Evolutionary conservation across 2,888 invertebrate genomes (phyloP).

Genomic region (Zonitis immaculata): DNA sequence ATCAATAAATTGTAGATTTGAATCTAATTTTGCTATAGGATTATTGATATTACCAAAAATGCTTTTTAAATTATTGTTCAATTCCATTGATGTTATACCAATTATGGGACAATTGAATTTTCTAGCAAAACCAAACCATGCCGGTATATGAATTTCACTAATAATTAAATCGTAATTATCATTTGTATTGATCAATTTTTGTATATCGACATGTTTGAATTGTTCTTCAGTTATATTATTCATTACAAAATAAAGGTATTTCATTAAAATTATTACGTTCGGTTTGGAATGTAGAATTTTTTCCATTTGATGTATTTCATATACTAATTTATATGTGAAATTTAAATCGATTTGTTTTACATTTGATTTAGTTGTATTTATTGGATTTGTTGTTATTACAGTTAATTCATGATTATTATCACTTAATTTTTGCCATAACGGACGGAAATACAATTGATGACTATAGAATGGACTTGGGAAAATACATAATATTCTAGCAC

Average conservation of each 20-base stretch:
- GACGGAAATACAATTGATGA: background rate
- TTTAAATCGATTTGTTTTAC: background rate
- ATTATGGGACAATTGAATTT: slow-evolving; percentile 33
- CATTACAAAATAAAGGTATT: slow-evolving; percentile 6
- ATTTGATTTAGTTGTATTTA: background rate
- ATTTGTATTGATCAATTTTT: slow-evolving; percentile 25
- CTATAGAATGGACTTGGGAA: too few relatives aligned
- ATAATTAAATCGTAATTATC: slow-evolving; percentile 32
- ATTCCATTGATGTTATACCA: slow-evolving; percentile 29
- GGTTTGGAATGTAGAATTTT: slow-evolving; percentile 7
- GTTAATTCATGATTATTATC: background rate
- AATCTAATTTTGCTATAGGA: slow-evolving; percentile 32
- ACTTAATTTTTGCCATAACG: too few relatives aligned
- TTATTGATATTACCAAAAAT: slow-evolving; percentile 31
- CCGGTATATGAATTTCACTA: slow-evolving; percentile 26
- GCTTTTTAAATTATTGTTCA: slow-evolving; percentile 21
- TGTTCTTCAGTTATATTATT: slow-evolving; percentile 13
- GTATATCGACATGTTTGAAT: slow-evolving; percentile 21
- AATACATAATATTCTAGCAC: background rate
- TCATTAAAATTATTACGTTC: slow-evolving; percentile 9
- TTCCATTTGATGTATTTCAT: slow-evolving; percentile 10
- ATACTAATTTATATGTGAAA: slow-evolving; percentile 11
- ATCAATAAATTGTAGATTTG: slow-evolving; percentile 21
- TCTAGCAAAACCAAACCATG: slow-evolving; percentile 26
- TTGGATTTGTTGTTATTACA: background rate